These are phyloP conservation scores for Dione vanillae DNA, from an alignment of 2,888 invertebrate genomes.

Conservation along the genomic window DNA sequence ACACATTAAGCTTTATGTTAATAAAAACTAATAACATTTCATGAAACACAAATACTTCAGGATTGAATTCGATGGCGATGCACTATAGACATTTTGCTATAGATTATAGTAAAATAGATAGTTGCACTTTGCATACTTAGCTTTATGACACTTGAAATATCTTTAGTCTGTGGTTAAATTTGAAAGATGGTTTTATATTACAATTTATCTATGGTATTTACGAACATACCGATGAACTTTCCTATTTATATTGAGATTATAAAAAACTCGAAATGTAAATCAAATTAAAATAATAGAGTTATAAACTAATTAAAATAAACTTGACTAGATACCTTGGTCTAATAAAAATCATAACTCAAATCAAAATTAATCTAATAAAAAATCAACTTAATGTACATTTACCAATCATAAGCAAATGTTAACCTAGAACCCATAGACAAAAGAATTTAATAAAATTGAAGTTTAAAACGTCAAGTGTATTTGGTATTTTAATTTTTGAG, in stretches of 20 bases:
- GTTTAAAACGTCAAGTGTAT: background rate
- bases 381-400: no score
- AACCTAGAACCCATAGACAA: background rate
- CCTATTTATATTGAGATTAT: no score
- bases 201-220: background rate
- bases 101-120: no score
- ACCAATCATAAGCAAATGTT: background rate
- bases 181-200: background rate
- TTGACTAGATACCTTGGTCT: no score
- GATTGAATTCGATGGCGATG: constrained; percentile 8
- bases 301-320: no score
- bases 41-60: constrained; percentile 34
- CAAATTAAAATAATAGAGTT: no score
- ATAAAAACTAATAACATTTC: constrained; percentile 51
- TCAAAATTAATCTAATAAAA: no score
- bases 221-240: background rate
- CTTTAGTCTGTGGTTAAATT: background rate
- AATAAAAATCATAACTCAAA: no score
- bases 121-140: no score
- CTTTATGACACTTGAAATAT: background rate
- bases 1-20: constrained; percentile 68
- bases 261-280: no score
- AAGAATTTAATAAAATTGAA: background rate
- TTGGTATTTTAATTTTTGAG: background rate
- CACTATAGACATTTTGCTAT: no score